phyloP scores from a whole-genome alignment of 2,113 vertebrate species.

The Aphyosemion australe region DNA sequence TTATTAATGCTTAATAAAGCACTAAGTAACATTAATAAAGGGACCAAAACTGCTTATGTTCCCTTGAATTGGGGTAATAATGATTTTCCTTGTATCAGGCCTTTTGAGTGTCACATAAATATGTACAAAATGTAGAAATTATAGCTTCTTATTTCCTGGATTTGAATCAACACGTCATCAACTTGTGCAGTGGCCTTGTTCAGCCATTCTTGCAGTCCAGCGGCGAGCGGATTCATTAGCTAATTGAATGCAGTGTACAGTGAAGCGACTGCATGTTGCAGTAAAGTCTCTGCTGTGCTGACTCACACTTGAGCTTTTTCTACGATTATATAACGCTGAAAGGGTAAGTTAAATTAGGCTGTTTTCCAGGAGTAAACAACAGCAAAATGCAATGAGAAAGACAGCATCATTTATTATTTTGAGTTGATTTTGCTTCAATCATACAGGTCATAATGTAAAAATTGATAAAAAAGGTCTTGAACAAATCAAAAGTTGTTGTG shows the following conservation, averaged over 20 bases:
- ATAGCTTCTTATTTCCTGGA: background rate
- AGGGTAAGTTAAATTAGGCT: constrained; percentile 37
- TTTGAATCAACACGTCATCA: constrained; percentile 20
- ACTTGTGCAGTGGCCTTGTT: constrained; percentile 8
- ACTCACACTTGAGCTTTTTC: constrained; percentile 48
- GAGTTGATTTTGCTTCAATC: no score
- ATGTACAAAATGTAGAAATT: no score
- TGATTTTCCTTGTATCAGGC: no score
- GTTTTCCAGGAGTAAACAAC: constrained; percentile 46
- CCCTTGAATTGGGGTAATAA: no score
- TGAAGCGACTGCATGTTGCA: constrained; percentile 25
- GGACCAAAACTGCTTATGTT: no score
- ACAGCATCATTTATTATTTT: no score
- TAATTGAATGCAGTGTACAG: constrained; percentile 64
- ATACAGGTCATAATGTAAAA: no score
- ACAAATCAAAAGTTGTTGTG: background rate
- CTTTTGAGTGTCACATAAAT: no score
- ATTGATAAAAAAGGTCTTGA: no score
- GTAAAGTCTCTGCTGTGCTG: constrained; percentile 46
- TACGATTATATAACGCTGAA: constrained; percentile 39
- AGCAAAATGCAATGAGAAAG: background rate
- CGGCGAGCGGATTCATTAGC: constrained; percentile 54
- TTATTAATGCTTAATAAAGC: no score
- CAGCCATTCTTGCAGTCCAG: constrained; percentile 27
- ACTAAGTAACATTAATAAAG: no score